A percentile compares a stretch with the other conserved stretches of the same genome.
These are phyloP conservation scores for Percina caprodes DNA, from an alignment of 2,113 vertebrate genomes.

Conservation along the genomic window DNA sequence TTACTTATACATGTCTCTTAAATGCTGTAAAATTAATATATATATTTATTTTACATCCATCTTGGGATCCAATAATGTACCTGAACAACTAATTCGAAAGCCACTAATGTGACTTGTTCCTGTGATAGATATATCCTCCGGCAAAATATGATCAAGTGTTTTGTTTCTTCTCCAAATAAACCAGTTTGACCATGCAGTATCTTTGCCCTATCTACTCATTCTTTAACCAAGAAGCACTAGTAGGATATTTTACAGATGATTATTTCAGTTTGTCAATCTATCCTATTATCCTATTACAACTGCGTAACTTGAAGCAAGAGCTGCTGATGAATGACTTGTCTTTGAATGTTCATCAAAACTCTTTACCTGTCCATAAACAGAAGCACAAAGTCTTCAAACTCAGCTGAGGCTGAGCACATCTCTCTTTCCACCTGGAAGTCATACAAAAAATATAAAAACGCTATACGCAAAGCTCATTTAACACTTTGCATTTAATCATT, in stretches of 20 bases:
- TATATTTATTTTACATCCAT: too few relatives aligned
- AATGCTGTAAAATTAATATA: neutral
- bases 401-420: conserved; percentile 96
- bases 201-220: neutral
- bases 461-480: neutral
- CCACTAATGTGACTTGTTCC: neutral
- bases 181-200: neutral
- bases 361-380: conserved; percentile 97
- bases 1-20: neutral
- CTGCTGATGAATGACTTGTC: neutral
- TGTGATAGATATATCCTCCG: neutral
- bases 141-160: neutral
- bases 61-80: too few relatives aligned
- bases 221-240: neutral
- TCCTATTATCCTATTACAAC: too few relatives aligned
- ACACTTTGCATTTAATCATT: neutral
- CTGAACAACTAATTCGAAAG: too few relatives aligned
- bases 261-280: neutral
- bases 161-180: neutral
- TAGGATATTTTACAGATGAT: neutral
- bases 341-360: neutral
- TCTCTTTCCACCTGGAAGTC: conserved; percentile 92
- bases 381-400: conserved; percentile 99
- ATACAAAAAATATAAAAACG: neutral
- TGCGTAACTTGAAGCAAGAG: too few relatives aligned